phyloP scores from a whole-genome alignment of 2,113 vertebrate genomes.

The Prinia subflava region DNA sequence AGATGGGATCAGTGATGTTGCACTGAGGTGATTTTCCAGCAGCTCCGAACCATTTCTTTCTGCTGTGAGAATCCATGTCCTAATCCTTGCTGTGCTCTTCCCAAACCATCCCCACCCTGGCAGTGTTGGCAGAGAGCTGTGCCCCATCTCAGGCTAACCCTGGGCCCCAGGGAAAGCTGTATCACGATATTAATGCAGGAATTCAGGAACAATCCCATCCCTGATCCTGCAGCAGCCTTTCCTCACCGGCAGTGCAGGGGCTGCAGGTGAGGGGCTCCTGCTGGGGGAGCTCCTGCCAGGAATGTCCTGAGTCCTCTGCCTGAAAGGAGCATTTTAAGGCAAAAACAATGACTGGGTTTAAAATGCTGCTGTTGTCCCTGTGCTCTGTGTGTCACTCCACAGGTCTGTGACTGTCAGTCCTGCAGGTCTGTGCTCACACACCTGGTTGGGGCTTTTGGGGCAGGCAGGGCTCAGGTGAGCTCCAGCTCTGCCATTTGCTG shows the following conservation, averaged over 20 bases:
- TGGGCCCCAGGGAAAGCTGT: background rate
- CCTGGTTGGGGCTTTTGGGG: fast-evolving
- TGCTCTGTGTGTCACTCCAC: fast-evolving
- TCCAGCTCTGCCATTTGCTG: background rate
- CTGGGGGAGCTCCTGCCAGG: background rate
- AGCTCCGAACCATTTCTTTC: background rate
- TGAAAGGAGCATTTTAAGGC: background rate
- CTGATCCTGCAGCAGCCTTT: background rate
- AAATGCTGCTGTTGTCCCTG: fast-evolving
- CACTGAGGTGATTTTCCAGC: background rate
- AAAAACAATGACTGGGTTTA: background rate
- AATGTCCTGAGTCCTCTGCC: fast-evolving
- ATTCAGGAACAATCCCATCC: background rate
- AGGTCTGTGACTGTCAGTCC: too few relatives aligned
- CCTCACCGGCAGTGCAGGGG: fast-evolving
- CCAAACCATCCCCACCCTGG: background rate
- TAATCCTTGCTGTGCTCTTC: background rate
- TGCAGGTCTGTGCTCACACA: fast-evolving
- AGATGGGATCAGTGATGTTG: background rate
- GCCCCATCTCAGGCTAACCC: fast-evolving
- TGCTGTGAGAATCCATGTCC: fast-evolving
- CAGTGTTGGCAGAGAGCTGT: background rate
- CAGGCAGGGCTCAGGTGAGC: background rate
- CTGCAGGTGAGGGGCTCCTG: background rate
- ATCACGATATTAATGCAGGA: fast-evolving